Conservation (phyloP, 2,888 invertebrate genomes). For the Morpho achilles region DNA sequence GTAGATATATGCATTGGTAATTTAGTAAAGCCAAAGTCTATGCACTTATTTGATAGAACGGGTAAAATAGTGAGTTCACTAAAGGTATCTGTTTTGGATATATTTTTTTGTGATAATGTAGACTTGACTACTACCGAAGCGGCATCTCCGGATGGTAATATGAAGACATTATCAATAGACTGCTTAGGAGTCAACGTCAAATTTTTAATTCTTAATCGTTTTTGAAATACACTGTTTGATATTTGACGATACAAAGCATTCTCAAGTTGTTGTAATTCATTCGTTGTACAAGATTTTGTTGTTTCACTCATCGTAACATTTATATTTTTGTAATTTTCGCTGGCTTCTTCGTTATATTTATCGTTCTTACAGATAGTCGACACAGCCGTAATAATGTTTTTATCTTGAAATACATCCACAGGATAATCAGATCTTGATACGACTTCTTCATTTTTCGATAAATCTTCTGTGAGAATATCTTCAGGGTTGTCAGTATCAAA, state of each 20-base stretch:
- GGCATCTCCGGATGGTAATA: constrained; percentile 55
- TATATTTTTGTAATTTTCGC: constrained; percentile 9
- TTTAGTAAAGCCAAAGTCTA: constrained; percentile 43
- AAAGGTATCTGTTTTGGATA: constrained; percentile 32
- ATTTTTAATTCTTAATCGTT: constrained; percentile 51
- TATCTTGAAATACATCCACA: constrained; percentile 47
- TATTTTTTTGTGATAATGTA: constrained; percentile 37
- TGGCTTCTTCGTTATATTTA: constrained; percentile 20
- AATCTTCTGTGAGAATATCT: constrained; percentile 22
- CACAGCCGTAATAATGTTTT: constrained; percentile 45
- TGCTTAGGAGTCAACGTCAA: constrained; percentile 55
- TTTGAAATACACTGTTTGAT: constrained; percentile 47
- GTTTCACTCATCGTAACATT: constrained; percentile 20
- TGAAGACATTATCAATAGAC: constrained; percentile 46
- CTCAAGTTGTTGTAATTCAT: constrained; percentile 44
- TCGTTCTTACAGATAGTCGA: constrained; percentile 31
- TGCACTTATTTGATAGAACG: constrained; percentile 37
- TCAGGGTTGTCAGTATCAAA: constrained; percentile 26
- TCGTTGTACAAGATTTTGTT: constrained; percentile 32
- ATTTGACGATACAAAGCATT: constrained; percentile 44
- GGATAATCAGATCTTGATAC: constrained; percentile 44
- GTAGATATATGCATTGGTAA: constrained; percentile 58
- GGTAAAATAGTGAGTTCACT: constrained; percentile 38
- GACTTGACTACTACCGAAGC: constrained; percentile 47
- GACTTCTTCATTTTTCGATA: constrained; percentile 31